Percentiles rank a stretch among this genome's conserved stretches.
Conservation (phyloP, 2,113 vertebrate genomes). For the Aramus guarauna region DNA sequence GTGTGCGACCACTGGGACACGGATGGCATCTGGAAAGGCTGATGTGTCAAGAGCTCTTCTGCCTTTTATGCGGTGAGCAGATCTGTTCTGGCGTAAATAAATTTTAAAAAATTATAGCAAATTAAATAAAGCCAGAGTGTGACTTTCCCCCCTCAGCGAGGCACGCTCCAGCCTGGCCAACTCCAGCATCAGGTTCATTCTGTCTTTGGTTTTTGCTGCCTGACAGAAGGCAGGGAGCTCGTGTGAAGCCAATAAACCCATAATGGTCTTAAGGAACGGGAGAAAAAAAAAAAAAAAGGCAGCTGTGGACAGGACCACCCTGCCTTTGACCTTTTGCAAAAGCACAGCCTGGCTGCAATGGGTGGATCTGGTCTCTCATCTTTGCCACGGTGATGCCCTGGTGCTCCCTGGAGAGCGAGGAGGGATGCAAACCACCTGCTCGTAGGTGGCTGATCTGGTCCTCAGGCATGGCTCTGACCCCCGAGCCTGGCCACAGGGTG, state of each 20-base stretch:
- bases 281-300: not conserved
- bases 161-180: not conserved
- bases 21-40: not conserved
- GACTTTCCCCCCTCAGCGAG: not conserved
- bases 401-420: not conserved
- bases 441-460: not conserved
- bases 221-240: not conserved
- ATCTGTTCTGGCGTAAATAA: not conserved
- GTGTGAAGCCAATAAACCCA: not conserved
- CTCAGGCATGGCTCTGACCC: fast-evolving
- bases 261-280: not conserved
- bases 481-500: not conserved
- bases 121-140: not conserved
- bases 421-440: not conserved
- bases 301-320: fast-evolving
- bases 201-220: not conserved
- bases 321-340: not conserved
- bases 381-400: not conserved
- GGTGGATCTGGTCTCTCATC: not conserved
- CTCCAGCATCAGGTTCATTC: not conserved
- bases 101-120: not conserved
- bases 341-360: not conserved
- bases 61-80: not conserved
- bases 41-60: not conserved
- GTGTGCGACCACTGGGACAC: fast-evolving